Evolutionary conservation across 2,888 invertebrate species (phyloP).

Genomic region (Microchrysa polita): DNA sequence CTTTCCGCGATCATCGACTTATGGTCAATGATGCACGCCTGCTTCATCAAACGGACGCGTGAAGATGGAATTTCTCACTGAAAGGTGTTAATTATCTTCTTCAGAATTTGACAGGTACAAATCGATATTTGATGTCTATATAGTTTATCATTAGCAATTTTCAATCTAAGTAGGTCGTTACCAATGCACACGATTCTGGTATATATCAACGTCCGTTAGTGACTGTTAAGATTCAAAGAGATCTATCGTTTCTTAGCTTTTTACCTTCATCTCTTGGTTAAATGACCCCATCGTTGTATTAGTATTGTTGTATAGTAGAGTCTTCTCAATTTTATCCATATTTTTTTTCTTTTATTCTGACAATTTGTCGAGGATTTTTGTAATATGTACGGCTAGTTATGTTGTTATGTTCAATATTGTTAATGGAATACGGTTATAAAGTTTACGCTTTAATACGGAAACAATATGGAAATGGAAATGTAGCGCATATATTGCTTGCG

Average conservation of each 20-base stretch:
- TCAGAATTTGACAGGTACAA: conserved; percentile 43
- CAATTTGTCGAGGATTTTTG: conserved; percentile 27
- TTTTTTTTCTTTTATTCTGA: not conserved
- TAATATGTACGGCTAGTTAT: conserved; percentile 5
- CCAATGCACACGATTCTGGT: conserved; percentile 5
- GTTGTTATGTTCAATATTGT: not conserved
- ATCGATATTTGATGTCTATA: conserved; percentile 44
- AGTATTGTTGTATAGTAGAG: conserved; percentile 1
- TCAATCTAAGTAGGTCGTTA: conserved; percentile 38
- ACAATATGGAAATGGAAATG: conserved; percentile 11
- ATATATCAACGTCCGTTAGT: conserved; percentile 22
- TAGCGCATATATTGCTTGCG: conserved; percentile 16
- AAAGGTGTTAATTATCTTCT: conserved; percentile 44
- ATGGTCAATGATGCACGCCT: conserved; percentile 11
- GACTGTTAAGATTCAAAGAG: conserved; percentile 20
- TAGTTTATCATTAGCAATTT: conserved; percentile 44
- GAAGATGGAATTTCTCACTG: conserved; percentile 40
- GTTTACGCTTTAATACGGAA: conserved; percentile 31
- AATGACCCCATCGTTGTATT: conserved; percentile 9
- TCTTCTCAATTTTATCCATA: not conserved
- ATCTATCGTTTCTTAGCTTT: conserved; percentile 14
- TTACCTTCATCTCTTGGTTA: conserved; percentile 16
- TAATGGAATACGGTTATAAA: conserved; percentile 32
- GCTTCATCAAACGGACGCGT: conserved; percentile 8
- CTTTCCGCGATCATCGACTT: conserved; percentile 20